Evolutionary conservation across 2,888 invertebrate species (phyloP).

Genomic region (Epistrophe grossulariae): DNA sequence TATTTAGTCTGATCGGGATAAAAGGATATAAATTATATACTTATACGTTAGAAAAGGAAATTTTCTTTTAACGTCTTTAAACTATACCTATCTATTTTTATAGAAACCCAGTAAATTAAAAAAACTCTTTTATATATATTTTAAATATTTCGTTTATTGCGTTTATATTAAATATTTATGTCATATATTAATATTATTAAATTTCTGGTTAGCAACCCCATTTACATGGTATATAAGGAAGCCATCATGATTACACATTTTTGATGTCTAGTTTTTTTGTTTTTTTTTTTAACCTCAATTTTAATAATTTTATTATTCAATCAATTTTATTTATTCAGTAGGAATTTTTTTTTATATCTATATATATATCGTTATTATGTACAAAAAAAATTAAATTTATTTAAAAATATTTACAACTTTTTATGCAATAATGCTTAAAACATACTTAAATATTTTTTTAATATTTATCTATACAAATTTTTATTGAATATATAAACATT

Average conservation of each 20-base stretch:
- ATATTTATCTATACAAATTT: slow-evolving; percentile 1
- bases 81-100: no score
- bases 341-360: slow-evolving; percentile 47
- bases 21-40: no score
- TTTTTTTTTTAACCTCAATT: slow-evolving; percentile 32
- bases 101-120: no score
- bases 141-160: neutral
- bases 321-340: slow-evolving; percentile 38
- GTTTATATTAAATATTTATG: slow-evolving; percentile 8
- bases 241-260: slow-evolving; percentile 56
- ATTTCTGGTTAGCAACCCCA: slow-evolving; percentile 61
- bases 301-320: slow-evolving; percentile 12
- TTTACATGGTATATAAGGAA: slow-evolving; percentile 76
- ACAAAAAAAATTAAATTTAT: slow-evolving; percentile 43
- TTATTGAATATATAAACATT: neutral
- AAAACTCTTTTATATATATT: no score
- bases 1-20: no score
- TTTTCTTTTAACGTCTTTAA: no score
- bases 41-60: no score
- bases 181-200: slow-evolving; percentile 43
- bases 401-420: slow-evolving; percentile 15
- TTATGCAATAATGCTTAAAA: neutral
- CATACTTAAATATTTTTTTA: neutral
- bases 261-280: slow-evolving; percentile 27
- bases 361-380: slow-evolving; percentile 31